These are phyloP conservation scores for Chlorodrepanis virens DNA, from an alignment of 2,113 vertebrate species.

Conservation along the genomic window DNA sequence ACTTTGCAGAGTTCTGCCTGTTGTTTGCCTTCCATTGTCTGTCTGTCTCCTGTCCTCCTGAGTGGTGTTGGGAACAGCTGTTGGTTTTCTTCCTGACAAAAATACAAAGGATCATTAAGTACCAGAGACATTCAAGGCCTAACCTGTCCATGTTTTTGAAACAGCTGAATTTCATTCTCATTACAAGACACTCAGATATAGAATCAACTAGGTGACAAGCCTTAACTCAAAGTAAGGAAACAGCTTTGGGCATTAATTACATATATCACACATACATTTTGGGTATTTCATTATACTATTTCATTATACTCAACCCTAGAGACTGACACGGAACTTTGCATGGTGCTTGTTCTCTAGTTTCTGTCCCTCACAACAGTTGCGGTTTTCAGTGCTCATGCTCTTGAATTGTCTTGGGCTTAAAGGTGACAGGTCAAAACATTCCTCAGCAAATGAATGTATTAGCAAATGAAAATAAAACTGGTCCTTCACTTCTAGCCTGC, in stretches of 20 bases:
- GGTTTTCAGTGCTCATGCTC: background rate
- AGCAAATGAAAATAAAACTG: background rate
- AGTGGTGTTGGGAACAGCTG: background rate
- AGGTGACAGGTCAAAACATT: background rate
- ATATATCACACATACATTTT: background rate
- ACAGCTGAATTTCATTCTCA: background rate
- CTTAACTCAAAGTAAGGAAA: background rate
- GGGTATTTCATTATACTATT: background rate
- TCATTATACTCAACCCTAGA: background rate
- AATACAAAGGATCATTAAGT: background rate
- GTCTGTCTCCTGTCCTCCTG: background rate
- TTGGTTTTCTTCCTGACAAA: background rate
- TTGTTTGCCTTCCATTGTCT: background rate
- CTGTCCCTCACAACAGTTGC: background rate
- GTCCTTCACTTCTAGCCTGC: background rate
- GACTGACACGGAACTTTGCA: background rate
- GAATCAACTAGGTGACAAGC: background rate
- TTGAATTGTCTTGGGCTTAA: background rate
- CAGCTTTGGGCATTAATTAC: background rate
- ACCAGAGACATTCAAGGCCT: background rate
- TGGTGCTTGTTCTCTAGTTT: background rate
- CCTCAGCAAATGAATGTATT: background rate
- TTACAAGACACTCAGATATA: background rate
- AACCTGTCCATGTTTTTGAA: background rate
- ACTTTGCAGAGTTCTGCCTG: background rate